Conservation (phyloP, 2,888 invertebrate genomes). For the Leistus spinibarbis region DNA sequence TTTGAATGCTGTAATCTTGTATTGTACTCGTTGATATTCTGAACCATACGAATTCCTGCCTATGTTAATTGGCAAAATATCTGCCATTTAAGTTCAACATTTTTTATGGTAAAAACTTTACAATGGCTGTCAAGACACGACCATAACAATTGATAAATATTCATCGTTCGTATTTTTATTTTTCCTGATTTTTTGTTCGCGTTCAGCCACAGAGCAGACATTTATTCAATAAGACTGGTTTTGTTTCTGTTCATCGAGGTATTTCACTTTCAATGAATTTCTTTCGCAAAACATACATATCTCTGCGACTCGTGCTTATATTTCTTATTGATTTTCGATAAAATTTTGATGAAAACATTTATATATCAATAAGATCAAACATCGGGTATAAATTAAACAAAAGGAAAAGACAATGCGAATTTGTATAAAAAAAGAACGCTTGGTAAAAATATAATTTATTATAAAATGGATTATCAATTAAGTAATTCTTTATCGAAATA, state of each 20-base stretch:
- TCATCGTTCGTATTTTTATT: conserved; percentile 27
- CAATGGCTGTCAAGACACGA: conserved; percentile 38
- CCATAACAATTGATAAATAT: conserved; percentile 40
- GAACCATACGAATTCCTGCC: conserved; percentile 13
- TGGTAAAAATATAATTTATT: no score
- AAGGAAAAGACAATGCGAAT: no score
- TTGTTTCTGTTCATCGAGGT: conserved; percentile 1
- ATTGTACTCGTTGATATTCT: conserved; percentile 11
- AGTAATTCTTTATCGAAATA: no score
- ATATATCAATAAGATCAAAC: no score
- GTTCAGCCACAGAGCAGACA: conserved; percentile 5
- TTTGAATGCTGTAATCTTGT: no score
- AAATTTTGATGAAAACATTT: no score
- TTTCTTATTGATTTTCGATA: not conserved
- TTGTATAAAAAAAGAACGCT: no score
- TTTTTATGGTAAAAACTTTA: conserved; percentile 32
- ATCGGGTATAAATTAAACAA: no score
- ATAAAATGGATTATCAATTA: no score
- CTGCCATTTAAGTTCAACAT: conserved; percentile 20
- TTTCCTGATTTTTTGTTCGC: conserved; percentile 1
- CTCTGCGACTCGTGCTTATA: no score
- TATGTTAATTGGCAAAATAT: conserved; percentile 39
- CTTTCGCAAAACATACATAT: not conserved
- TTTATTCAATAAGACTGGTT: conserved; percentile 27
- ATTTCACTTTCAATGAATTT: conserved; percentile 12